Evolutionary conservation across 2,888 invertebrate genomes (phyloP), one percentile per base, ranked within the genome.

Genomic region (Troides helena): DNA sequence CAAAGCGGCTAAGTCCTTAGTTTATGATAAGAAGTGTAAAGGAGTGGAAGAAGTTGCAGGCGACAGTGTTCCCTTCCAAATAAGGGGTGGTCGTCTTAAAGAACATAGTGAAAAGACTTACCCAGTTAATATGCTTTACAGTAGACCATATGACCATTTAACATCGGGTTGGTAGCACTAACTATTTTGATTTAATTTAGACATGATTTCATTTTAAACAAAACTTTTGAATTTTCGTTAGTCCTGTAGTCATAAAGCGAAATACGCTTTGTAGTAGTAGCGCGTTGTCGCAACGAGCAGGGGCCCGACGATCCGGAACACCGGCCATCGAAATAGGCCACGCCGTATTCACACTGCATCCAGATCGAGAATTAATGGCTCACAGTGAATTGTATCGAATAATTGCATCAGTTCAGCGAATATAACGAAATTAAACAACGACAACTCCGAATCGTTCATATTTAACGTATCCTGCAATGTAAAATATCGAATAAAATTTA

Each of bases 291-390:
- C 66, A 70, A 70, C 25, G 62, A 23, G 59, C 53, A 50, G 62
- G 58, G 53, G 53, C 65, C 18, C 70, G 66, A 17, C 59, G 70
- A 58, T 70, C 66, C 70, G 70, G 66, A 63, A 59, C 66, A 67
- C 30, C 66, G 70, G 53, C 66, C 63, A 67, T 25, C 66, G 63
- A 70, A 66, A 70, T 70, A 63, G 70, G 70, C 53, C 69, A 65
- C 65, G 62, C 65, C 65, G 65, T 57, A 69, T 65, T 69, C 66
- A 70, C 70, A 50, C 69, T 53, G 70, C 66, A 70, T 70, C 70
- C 66, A 70, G 69, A 66, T 50, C 62, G 53, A 57, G 59, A 56
- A 59, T 70, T 70, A 70, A 70, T 70, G 66, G 70, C 53, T 66
- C 59, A 67, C 36, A 50, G 53, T 66, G 66, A 59, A 70, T 70